Evolutionary conservation across 2,888 invertebrate genomes (phyloP).

Genomic region (Watsonalla cultraria): DNA sequence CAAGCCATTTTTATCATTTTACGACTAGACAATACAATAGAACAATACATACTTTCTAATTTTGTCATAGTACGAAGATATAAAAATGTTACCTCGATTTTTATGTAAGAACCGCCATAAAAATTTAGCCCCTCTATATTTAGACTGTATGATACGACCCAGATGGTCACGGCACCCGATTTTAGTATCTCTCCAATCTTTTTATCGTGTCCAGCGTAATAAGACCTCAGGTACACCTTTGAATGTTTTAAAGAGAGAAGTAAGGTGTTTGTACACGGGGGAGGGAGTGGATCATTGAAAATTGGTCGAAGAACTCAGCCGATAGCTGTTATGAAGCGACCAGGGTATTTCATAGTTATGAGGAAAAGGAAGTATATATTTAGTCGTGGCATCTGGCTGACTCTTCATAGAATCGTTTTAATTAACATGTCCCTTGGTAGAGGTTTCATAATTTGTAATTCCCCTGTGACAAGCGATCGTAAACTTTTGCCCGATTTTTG

Average conservation of each 20-base stretch:
- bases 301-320: conserved; percentile 55
- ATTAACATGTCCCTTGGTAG: conserved; percentile 64
- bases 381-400: conserved; percentile 70
- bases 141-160: conserved; percentile 70
- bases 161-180: conserved; percentile 73
- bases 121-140: conserved; percentile 68
- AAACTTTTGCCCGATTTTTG: conserved; percentile 38
- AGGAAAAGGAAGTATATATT: conserved; percentile 77
- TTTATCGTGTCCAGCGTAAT: conserved; percentile 51
- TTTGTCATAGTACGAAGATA: conserved; percentile 17
- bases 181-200: conserved; percentile 72
- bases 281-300: conserved; percentile 41
- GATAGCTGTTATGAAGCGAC: conserved; percentile 69
- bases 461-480: conserved; percentile 43
- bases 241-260: conserved; percentile 20
- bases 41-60: conserved; percentile 24
- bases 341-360: conserved; percentile 74
- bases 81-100: conserved; percentile 38
- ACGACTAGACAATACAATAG: conserved; percentile 11
- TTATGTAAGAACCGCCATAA: conserved; percentile 59
- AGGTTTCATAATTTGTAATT: conserved; percentile 60
- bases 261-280: conserved; percentile 31
- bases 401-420: conserved; percentile 70
- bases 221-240: conserved; percentile 50
- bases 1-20: conserved; percentile 13